phyloP scores from a whole-genome alignment of 2,888 invertebrate genomes.

The Synergus umbraculus region DNA sequence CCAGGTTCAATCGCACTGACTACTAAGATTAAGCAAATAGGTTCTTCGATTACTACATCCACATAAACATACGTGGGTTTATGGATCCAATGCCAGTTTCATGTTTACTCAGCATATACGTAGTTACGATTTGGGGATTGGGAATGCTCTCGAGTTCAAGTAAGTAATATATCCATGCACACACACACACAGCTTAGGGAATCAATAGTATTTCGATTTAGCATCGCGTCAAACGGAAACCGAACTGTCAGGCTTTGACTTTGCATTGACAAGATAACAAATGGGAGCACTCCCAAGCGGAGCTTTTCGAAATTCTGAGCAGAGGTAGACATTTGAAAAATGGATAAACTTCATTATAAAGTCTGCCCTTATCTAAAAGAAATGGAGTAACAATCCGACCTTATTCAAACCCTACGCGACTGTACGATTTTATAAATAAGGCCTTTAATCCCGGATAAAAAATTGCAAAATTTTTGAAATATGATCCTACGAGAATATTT shows the following conservation, averaged over 20 bases:
- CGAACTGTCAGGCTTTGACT: constrained; percentile 4
- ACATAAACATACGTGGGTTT: constrained; percentile 35
- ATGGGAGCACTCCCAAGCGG: background rate
- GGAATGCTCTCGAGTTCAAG: constrained; percentile 12
- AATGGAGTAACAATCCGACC: background rate
- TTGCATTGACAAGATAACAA: background rate
- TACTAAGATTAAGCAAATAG: constrained; percentile 35
- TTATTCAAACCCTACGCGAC: background rate
- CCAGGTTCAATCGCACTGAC: constrained; percentile 13
- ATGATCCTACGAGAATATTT: too few species aligned
- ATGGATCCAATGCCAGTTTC: constrained; percentile 30
- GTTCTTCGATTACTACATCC: constrained; percentile 26
- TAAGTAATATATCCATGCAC: background rate
- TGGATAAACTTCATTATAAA: background rate
- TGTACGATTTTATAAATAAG: background rate
- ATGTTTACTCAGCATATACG: constrained; percentile 33
- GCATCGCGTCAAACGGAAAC: constrained; percentile 14
- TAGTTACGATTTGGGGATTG: constrained; percentile 31
- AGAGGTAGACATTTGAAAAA: background rate
- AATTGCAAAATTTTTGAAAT: too few species aligned
- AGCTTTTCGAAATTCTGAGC: background rate
- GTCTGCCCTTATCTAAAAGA: background rate
- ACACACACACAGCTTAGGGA: background rate
- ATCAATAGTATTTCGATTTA: constrained; percentile 29
- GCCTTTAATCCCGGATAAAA: too few species aligned